phyloP scores from a whole-genome alignment of 2,113 vertebrate species.

The Motacilla tschutschensis region DNA sequence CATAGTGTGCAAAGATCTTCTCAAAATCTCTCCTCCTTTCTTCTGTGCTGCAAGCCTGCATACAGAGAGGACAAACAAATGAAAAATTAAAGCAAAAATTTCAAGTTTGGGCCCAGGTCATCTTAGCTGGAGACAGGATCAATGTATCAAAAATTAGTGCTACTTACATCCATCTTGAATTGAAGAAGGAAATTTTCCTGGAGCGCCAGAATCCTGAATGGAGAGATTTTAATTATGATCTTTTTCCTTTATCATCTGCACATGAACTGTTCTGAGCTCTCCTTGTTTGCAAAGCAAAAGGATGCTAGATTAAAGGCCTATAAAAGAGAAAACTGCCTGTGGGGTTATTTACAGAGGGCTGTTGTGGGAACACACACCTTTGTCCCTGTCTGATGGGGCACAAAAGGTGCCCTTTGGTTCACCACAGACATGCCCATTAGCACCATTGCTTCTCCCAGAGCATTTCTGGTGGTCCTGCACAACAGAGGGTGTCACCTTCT shows the following conservation, averaged over 20 bases:
- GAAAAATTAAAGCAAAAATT: neutral
- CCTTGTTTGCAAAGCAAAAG: neutral
- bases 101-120: neutral
- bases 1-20: conserved; percentile 93
- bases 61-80: neutral
- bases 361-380: neutral
- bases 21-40: conserved; percentile 93
- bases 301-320: neutral
- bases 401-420: neutral
- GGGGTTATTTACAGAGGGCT: neutral
- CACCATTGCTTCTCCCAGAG: neutral
- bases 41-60: conserved; percentile 81
- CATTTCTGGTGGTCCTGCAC: neutral
- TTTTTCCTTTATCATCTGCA: neutral
- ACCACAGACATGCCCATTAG: neutral
- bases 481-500: neutral
- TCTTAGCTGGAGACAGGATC: neutral
- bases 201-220: conserved; percentile 87
- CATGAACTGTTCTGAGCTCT: neutral
- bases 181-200: conserved; percentile 96
- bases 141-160: neutral
- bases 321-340: neutral
- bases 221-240: conserved; percentile 1
- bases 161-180: conserved; percentile 93
- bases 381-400: neutral